Percentiles rank a stretch among this genome's conserved stretches.
Evolutionary conservation across 1,140 invertebrate species (phyloP).

Genomic region (Brachionus manjavacas): DNA sequence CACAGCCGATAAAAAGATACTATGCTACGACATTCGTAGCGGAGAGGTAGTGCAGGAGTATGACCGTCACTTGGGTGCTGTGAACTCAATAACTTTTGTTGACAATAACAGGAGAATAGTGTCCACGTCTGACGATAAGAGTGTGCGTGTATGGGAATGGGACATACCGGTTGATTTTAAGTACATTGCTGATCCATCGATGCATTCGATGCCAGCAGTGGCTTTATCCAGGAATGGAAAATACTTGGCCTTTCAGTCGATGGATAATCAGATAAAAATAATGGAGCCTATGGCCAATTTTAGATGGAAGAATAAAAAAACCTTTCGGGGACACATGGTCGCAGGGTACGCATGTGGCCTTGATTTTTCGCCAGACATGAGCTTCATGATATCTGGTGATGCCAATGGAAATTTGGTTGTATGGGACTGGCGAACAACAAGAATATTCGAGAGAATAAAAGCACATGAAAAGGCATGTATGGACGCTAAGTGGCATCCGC

Average conservation of each 20-base stretch:
- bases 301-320: slow-evolving; percentile 94
- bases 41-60: slow-evolving; percentile 94
- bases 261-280: slow-evolving; percentile 98
- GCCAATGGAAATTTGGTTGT: slow-evolving; percentile 97
- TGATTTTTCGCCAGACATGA: slow-evolving; percentile 98
- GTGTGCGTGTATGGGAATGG: slow-evolving; percentile 98
- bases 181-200: slow-evolving; percentile 97
- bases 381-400: slow-evolving; percentile 96
- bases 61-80: slow-evolving; percentile 93
- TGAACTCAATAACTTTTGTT: slow-evolving; percentile 97
- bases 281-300: slow-evolving; percentile 94
- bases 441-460: slow-evolving; percentile 95
- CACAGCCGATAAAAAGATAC: slow-evolving; percentile 97
- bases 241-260: slow-evolving; percentile 96
- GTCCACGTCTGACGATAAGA: slow-evolving; percentile 97
- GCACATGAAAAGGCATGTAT: slow-evolving; percentile 97
- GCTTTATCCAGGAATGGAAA: slow-evolving; percentile 90
- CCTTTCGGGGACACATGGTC: slow-evolving; percentile 97
- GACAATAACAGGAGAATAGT: slow-evolving; percentile 96
- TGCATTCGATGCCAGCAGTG: slow-evolving; percentile 98
- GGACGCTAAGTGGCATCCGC: slow-evolving; percentile 90
- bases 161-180: slow-evolving; percentile 99
- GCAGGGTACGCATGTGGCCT: slow-evolving; percentile 92
- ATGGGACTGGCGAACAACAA: slow-evolving; percentile 99
- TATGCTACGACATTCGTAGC: slow-evolving; percentile 91